phyloP scores from a whole-genome alignment of 1,140 invertebrate species.

The Leptinotarsa undecemlineata region DNA sequence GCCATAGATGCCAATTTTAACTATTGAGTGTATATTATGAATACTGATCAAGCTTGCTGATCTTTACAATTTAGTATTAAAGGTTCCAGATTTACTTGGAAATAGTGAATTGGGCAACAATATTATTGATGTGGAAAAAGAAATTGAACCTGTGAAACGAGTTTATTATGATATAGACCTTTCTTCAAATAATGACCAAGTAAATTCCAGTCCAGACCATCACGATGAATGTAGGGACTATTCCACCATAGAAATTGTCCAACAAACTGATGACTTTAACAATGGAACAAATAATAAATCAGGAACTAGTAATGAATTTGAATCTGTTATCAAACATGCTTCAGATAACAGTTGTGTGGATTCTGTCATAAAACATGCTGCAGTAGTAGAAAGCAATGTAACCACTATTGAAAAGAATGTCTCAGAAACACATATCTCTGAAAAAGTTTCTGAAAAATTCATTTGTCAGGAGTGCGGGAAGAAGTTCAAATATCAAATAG shows the following conservation, averaged over 20 bases:
- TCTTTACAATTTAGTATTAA: not conserved
- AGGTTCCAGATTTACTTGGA: not conserved
- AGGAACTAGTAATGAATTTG: not conserved
- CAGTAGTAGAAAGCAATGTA: too few species aligned
- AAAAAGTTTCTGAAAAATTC: not conserved
- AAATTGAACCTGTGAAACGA: not conserved
- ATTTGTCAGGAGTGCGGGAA: slow-evolving; percentile 41
- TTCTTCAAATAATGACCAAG: not conserved
- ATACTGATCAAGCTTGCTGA: too few species aligned
- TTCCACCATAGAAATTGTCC: not conserved
- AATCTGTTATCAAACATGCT: not conserved
- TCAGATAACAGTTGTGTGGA: not conserved
- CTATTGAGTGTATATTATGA: too few species aligned
- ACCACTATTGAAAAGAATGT: too few species aligned
- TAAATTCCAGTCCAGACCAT: not conserved
- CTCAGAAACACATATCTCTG: not conserved
- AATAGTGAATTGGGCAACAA: not conserved
- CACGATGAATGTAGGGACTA: not conserved
- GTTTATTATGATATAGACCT: not conserved
- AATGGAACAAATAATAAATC: not conserved
- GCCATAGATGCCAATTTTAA: too few species aligned
- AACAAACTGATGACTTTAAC: not conserved
- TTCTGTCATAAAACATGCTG: not conserved
- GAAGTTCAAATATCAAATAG: slow-evolving; percentile 38
- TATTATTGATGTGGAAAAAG: not conserved